Conservation (phyloP, 2,113 vertebrate species). For the Poeciliopsis prolifica region DNA sequence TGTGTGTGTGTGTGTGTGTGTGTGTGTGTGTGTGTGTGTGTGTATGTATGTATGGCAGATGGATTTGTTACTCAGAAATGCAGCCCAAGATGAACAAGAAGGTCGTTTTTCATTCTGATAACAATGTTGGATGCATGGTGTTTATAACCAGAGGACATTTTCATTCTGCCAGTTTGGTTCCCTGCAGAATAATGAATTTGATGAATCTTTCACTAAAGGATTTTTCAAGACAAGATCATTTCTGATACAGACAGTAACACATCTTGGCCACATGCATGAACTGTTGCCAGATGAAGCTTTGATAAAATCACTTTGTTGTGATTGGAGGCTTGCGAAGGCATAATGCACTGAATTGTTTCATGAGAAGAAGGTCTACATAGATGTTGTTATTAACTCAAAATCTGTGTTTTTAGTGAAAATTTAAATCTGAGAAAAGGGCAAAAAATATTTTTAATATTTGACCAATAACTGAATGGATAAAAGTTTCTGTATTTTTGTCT, state of each 20-base stretch:
- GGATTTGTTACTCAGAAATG: too few relatives aligned
- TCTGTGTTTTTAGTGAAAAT: too few relatives aligned
- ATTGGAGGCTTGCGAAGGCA: background rate
- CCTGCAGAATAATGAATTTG: background rate
- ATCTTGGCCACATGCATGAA: background rate
- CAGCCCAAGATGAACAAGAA: too few relatives aligned
- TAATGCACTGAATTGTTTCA: background rate
- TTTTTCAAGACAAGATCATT: background rate
- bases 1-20: too few relatives aligned
- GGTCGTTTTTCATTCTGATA: background rate
- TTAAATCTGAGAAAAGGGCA: too few relatives aligned
- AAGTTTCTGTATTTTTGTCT: too few relatives aligned
- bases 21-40: too few relatives aligned
- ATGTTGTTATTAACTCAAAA: background rate
- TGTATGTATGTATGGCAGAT: too few relatives aligned
- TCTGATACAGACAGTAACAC: background rate
- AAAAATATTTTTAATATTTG: too few relatives aligned
- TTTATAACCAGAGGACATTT: too few relatives aligned
- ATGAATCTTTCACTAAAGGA: background rate
- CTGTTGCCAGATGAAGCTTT: background rate
- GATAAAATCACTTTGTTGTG: background rate
- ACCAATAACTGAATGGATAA: too few relatives aligned
- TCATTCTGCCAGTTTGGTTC: background rate
- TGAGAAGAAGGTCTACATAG: background rate
- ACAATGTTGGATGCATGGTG: background rate